Percentiles rank a stretch among this genome's conserved stretches.
Conservation (phyloP, 2,888 invertebrate genomes). For the Pterobdella sp. region DNA sequence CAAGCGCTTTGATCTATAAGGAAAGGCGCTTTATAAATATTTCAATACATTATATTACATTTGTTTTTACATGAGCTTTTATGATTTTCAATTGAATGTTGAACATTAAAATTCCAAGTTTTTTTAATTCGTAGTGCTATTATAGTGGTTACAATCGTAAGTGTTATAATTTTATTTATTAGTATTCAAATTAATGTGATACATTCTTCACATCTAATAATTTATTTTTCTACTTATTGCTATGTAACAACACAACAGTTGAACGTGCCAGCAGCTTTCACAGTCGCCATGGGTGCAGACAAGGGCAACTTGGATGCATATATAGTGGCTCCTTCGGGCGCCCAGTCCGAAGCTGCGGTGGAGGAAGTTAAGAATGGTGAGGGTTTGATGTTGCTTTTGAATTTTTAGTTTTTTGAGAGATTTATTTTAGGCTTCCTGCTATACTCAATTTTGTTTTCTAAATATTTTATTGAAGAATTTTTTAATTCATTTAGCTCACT, state of each 20-base stretch:
- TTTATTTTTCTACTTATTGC: not conserved
- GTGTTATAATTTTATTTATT: no score
- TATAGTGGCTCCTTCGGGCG: slow-evolving; percentile 74
- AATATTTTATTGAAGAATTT: not conserved
- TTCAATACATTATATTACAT: no score
- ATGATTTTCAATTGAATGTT: no score
- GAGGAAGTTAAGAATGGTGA: slow-evolving; percentile 58
- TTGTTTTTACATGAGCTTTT: not conserved
- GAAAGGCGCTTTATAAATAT: no score
- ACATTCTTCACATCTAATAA: not conserved
- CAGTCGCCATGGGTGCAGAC: slow-evolving; percentile 86
- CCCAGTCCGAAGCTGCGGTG: slow-evolving; percentile 91
- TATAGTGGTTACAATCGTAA: no score
- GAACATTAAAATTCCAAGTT: no score
- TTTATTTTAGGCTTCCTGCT: not conserved
- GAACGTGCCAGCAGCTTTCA: slow-evolving; percentile 71
- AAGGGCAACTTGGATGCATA: slow-evolving; percentile 50
- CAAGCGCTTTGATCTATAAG: no score
- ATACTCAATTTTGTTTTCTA: not conserved
- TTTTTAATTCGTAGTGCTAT: no score
- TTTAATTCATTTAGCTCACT: not conserved
- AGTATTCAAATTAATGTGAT: not conserved
- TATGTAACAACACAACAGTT: slow-evolving; percentile 10
- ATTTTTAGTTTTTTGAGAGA: not conserved
- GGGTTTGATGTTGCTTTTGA: slow-evolving; percentile 63